Evolutionary conservation across 2,888 invertebrate species (phyloP).

Genomic region (Rhagonycha fulva): DNA sequence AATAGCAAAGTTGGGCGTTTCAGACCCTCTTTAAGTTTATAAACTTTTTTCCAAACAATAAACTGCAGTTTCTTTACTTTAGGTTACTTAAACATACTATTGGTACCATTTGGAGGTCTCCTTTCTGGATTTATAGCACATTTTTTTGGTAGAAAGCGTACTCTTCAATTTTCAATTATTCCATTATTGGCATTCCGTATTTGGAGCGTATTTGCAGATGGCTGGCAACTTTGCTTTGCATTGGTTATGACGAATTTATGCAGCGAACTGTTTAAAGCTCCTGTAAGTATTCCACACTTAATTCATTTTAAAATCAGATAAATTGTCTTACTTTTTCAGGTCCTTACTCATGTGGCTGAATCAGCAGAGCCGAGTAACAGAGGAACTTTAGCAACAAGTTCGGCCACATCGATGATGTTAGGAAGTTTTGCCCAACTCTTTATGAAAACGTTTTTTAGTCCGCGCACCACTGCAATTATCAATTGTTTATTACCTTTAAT

Average conservation of each 20-base stretch:
- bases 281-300: not conserved
- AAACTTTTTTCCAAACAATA: not conserved
- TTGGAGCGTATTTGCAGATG: not conserved
- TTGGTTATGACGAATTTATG: not conserved
- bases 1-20: not conserved
- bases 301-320: not conserved
- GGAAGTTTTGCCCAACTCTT: not conserved
- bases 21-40: not conserved
- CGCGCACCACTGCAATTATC: not conserved
- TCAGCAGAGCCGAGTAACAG: not conserved
- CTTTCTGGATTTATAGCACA: constrained; percentile 1
- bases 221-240: not conserved
- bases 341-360: constrained; percentile 5
- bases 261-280: not conserved
- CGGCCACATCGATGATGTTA: not conserved
- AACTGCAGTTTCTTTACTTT: not conserved
- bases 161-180: not conserved
- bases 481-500: not conserved
- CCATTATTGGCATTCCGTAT: not conserved
- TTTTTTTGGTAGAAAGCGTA: not conserved
- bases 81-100: not conserved
- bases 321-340: not conserved
- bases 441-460: not conserved
- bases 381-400: constrained; percentile 6
- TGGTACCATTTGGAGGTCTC: not conserved